Conservation (phyloP, 2,888 invertebrate species). For the Boloria euphrosyne region DNA sequence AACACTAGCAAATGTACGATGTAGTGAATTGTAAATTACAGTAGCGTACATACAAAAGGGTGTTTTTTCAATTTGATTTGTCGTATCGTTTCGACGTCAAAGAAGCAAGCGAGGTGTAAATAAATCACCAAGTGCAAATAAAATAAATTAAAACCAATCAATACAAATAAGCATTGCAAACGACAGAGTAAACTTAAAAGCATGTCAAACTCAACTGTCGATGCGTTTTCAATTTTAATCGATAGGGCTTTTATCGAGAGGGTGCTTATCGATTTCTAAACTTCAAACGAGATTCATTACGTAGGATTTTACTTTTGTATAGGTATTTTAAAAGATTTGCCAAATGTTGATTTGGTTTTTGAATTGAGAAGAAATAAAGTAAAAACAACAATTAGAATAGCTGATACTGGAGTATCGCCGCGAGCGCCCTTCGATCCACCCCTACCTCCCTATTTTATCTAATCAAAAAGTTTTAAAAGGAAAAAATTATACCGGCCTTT, state of each 20-base stretch:
- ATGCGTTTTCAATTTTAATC: slow-evolving; percentile 75
- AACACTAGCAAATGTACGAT: not conserved
- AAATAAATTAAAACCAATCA: slow-evolving; percentile 51
- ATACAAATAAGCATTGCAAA: slow-evolving; percentile 58
- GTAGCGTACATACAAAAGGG: not conserved
- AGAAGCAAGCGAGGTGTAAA: slow-evolving; percentile 19
- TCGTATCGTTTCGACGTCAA: slow-evolving; percentile 7
- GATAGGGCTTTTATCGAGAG: slow-evolving; percentile 54
- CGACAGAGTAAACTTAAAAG: slow-evolving; percentile 49
- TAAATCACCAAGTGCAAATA: slow-evolving; percentile 23
- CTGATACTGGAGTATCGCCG: slow-evolving; percentile 76
- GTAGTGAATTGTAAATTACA: not conserved
- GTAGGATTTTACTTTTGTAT: slow-evolving; percentile 37
- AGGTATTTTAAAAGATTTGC: slow-evolving; percentile 22
- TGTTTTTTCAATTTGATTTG: slow-evolving; percentile 5
- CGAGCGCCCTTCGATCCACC: slow-evolving; percentile 62
- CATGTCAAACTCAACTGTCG: slow-evolving; percentile 67
- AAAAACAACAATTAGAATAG: slow-evolving; percentile 80
- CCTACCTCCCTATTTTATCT: slow-evolving; percentile 81
- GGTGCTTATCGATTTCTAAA: slow-evolving; percentile 51
- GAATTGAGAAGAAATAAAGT: slow-evolving; percentile 71
- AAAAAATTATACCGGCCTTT: slow-evolving; percentile 82
- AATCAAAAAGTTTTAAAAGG: slow-evolving; percentile 84
- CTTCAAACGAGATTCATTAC: slow-evolving; percentile 62
- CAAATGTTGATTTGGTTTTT: slow-evolving; percentile 40